These are phyloP conservation scores for Lutraria rhynchaena DNA, from an alignment of 1,140 invertebrate genomes.

Conservation along the genomic window DNA sequence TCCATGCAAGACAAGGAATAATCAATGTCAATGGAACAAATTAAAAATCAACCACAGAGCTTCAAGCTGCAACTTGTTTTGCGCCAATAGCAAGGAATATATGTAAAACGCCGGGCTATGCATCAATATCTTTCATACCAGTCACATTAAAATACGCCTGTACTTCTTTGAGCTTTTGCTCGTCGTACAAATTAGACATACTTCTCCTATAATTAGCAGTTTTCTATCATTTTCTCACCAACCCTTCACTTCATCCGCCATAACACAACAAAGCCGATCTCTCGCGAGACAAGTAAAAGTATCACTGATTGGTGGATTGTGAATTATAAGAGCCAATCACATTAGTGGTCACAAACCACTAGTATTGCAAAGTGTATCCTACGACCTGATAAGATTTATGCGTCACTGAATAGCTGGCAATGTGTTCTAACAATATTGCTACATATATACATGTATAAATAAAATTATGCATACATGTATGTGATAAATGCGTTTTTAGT, in stretches of 20 bases:
- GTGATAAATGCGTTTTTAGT: no score
- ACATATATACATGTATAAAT: no score
- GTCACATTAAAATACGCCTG: slow-evolving; percentile 53
- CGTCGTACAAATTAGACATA: slow-evolving; percentile 50
- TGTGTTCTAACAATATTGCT: no score
- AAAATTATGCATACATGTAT: no score
- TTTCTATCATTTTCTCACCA: background rate
- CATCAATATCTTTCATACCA: slow-evolving; percentile 18
- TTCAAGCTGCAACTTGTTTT: slow-evolving; percentile 24
- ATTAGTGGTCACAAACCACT: no score
- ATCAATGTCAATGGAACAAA: background rate
- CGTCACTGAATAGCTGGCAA: no score
- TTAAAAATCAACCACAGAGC: background rate
- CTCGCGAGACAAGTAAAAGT: slow-evolving; percentile 46
- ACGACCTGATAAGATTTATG: no score
- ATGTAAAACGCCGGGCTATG: background rate
- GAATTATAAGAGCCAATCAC: no score
- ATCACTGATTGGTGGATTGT: no score
- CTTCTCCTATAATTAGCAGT: background rate
- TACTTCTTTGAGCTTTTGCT: slow-evolving; percentile 47
- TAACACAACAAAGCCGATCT: slow-evolving; percentile 46
- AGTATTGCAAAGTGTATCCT: no score
- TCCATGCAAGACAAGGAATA: background rate
- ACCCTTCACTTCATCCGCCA: slow-evolving; percentile 17
- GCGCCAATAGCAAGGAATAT: background rate